Evolutionary conservation across 1,140 invertebrate species (phyloP), one percentile per base, ranked within the genome.

Genomic region (Ips nitidus): DNA sequence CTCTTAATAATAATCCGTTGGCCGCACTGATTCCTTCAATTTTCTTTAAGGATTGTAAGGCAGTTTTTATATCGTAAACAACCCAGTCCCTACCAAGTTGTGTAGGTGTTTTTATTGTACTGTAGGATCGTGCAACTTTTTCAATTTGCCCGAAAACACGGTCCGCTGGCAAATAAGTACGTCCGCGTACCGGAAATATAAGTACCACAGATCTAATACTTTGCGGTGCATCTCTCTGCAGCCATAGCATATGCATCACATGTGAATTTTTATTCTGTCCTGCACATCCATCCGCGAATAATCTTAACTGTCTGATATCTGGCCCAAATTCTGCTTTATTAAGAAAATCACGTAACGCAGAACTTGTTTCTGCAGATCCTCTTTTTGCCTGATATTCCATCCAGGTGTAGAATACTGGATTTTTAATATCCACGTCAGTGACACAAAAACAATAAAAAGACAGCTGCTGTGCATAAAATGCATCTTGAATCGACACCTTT

Each of bases 201-300:
- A 65, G 5, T 22, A 1, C 37, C 42, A 56, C 6, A 4, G 8
- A 5, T 55, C 47, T 41, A 58, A 76, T 56, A 41, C 47, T 41
- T 57, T 52, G 8, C 43, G 65, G 70, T n/a, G 69, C 60, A 47
- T 71, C 63, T 36, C 43, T 41, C 22, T 43, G 36, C 4, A 73
- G 50, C 70, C 74, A 71, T 57, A 61, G 41, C 43, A 71, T 57
- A 61, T 67, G 73, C 43, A 71, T 71, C 3, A 77, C 40, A 47
- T 75, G 73, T 8, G 72, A 6, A 59, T 78, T 79, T 73, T 78
- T 80, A 66, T 80, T 79, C 66, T 78, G 75, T 45, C 71, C 71
- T 38, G 45, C 71, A 64, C 72, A 78, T 22, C 66, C 72, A 69
- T 78, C 75, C 45, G 74, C 71, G 40, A 77, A 67, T 41, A 68